Conservation (phyloP, 2,797 vertebrate genomes). For the Threskiornis aethiopicus region DNA sequence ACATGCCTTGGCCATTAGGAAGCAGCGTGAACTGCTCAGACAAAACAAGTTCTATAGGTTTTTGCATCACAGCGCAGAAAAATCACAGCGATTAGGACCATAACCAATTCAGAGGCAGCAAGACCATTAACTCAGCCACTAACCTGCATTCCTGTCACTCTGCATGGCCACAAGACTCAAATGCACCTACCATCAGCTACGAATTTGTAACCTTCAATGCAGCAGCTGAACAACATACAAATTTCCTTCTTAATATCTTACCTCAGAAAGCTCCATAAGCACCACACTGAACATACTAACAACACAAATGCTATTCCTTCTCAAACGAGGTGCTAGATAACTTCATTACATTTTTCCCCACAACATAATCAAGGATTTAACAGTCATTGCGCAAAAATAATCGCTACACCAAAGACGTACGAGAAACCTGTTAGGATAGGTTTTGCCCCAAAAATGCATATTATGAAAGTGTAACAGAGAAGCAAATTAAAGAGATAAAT, state of each 20-base stretch:
- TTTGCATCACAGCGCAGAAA: not conserved
- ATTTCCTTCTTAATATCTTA: not conserved
- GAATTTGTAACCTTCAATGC: not conserved
- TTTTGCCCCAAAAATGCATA: not conserved
- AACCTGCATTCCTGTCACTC: not conserved
- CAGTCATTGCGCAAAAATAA: not conserved
- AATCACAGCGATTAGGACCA: not conserved
- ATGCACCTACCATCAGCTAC: fast-evolving
- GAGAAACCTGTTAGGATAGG: not conserved
- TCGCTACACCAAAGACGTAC: not conserved
- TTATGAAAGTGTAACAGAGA: slow-evolving; percentile 12
- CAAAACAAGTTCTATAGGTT: not conserved
- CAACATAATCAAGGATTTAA: slow-evolving; percentile 13
- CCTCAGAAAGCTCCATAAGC: not conserved
- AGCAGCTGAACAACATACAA: not conserved
- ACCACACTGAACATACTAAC: not conserved
- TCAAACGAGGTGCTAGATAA: not conserved
- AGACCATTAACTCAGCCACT: not conserved
- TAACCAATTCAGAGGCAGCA: not conserved
- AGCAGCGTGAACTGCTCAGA: not conserved
- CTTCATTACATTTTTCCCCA: not conserved
- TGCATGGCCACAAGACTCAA: not conserved
- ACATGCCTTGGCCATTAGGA: not conserved
- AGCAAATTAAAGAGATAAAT: slow-evolving; percentile 16
- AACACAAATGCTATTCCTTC: not conserved